Evolutionary conservation across 1,140 invertebrate genomes (phyloP).

Genomic region (Ptiloglossa arizonensis): DNA sequence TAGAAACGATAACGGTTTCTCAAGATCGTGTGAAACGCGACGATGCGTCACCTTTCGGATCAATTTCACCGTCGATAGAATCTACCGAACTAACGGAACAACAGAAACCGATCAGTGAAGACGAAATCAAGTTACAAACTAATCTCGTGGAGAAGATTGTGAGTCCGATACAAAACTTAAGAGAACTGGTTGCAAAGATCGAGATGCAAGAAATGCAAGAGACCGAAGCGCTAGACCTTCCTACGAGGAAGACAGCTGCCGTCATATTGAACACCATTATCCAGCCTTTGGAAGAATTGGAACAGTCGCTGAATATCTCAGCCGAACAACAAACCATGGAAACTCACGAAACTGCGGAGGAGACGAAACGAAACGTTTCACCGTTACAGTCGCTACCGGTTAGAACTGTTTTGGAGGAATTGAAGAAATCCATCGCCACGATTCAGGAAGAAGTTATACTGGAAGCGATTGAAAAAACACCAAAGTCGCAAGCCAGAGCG

Average conservation of each 20-base stretch:
- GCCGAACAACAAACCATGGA: conserved; percentile 1
- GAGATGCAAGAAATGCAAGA: conserved; percentile 43
- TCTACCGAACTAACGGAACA: neutral
- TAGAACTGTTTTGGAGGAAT: conserved; percentile 21
- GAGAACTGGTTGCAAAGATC: conserved; percentile 23
- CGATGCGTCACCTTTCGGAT: conserved; percentile 3
- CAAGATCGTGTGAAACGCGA: conserved; percentile 37
- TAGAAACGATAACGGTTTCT: conserved; percentile 68
- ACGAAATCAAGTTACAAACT: neutral
- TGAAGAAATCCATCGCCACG: conserved; percentile 42
- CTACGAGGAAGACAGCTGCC: conserved; percentile 2
- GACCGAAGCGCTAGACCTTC: neutral
- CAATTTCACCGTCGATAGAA: conserved; percentile 27
- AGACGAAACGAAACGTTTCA: neutral
- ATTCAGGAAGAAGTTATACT: conserved; percentile 44
- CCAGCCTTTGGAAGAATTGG: conserved; percentile 51
- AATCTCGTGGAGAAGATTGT: conserved; percentile 2
- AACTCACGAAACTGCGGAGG: conserved; percentile 1
- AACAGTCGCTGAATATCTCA: conserved; percentile 25
- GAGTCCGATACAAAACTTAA: conserved; percentile 31
- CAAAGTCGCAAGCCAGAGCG: neutral
- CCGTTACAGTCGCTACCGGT: conserved; percentile 1
- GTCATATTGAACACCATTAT: conserved; percentile 25
- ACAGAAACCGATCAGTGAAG: conserved; percentile 3
- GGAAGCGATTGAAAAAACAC: neutral